phyloP scores from a whole-genome alignment of 1,140 invertebrate species.

The Drusus annulatus region DNA sequence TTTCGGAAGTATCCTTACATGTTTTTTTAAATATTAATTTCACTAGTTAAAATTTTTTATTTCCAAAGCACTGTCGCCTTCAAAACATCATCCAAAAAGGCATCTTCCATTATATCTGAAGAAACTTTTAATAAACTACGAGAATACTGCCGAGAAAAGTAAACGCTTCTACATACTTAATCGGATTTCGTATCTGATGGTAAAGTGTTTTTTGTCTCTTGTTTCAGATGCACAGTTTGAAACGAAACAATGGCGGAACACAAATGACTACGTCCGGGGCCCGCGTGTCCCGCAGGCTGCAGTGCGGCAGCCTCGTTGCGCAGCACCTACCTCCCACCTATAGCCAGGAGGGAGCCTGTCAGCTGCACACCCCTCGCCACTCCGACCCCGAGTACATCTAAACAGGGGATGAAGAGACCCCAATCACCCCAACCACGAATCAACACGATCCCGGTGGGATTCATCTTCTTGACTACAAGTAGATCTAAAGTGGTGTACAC shows the following conservation, averaged over 20 bases:
- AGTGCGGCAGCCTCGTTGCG: slow-evolving; percentile 40
- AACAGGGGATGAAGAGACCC: background rate
- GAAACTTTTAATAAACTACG: no score
- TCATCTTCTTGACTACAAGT: no score
- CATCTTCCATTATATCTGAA: no score
- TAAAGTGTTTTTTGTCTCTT: background rate
- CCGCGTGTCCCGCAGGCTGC: slow-evolving; percentile 50
- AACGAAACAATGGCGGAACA: slow-evolving; percentile 48
- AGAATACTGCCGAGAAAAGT: no score
- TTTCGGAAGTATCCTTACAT: no score
- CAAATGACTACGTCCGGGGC: slow-evolving; percentile 50
- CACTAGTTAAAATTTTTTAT: no score
- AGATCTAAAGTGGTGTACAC: no score
- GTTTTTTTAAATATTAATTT: no score
- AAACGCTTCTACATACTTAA: no score
- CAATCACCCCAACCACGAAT: no score
- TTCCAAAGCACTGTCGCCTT: no score
- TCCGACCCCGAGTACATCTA: slow-evolving; percentile 50
- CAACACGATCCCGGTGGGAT: background rate
- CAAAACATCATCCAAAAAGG: no score
- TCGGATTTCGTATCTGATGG: background rate
- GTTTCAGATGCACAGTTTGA: slow-evolving; percentile 54
- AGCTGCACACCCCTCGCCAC: slow-evolving; percentile 19
- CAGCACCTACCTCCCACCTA: slow-evolving; percentile 18
- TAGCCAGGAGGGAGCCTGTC: slow-evolving; percentile 2